Base-by-base conservation (phyloP, 2,888 invertebrate genomes). In the Abscondita cerata region DNA sequence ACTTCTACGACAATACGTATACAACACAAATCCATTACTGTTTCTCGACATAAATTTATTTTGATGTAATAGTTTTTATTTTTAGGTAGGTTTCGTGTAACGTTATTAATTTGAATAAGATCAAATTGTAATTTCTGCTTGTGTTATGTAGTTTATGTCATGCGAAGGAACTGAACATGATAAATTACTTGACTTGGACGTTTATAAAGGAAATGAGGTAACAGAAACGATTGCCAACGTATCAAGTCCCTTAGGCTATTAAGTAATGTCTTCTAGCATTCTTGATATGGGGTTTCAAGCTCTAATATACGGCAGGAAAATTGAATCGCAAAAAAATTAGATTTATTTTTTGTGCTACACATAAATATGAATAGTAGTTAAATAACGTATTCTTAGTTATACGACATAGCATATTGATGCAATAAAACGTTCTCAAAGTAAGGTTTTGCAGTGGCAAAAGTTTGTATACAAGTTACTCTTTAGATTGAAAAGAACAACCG, bases 11-110 rank as follows among this genome's bases (percentile, higher is more conserved):
- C 25, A 40, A 40, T 40, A 15, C 15, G 15, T 40, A 51, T 20
- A 44, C 51, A 57, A 51, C 36, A 18, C 41, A 57, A 57, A 56
- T 56, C 56, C 54, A 54, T 56, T 56, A 48, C 25, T 6, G 12
- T 40, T 40, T 40, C 25, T 25, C 2, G 6, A 25, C 25, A 2
- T 25, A 25, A 40, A 40, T 12, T 12, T 15, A 13, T 40, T 40
- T 40, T 40, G 25, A 25, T 2, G 6, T 25, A 25, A 13, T 12
- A 36, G 36, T 36, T 16, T 41, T 13, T 16, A 41, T 41, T 41
- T 41, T 41, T 16, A 13, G 8, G 8, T 41, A 12, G 16, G 13
- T 12, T 38, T 38, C 15, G 15, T 41, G 41, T 16, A 18, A 6
- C 6, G 25, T 25, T 12, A 41, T 12, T 13, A 18, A 44, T 9